Percentiles rank a stretch among this genome's conserved stretches.
phyloP scores from a whole-genome alignment of 2,888 invertebrate species.

The Aproaerema taeniolella region DNA sequence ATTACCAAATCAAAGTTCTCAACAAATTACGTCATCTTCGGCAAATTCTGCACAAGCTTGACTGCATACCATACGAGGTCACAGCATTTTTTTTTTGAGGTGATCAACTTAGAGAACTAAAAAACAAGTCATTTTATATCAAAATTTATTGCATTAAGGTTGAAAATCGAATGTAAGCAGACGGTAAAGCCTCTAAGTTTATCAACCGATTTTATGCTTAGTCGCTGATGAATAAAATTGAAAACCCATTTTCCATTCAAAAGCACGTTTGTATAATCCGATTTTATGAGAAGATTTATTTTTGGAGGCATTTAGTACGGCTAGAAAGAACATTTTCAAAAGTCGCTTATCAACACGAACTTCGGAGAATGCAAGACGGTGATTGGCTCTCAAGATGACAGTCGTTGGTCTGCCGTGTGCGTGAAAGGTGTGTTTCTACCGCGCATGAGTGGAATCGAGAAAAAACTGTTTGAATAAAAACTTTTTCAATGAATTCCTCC shows the following conservation, averaged over 20 bases:
- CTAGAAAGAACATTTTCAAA: slow-evolving; percentile 42
- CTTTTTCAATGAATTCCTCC: slow-evolving; percentile 23
- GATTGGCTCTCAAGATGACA: slow-evolving; percentile 40
- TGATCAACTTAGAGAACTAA: slow-evolving; percentile 57
- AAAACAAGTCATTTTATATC: background rate
- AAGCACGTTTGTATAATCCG: too few relatives aligned
- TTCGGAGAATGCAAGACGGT: slow-evolving; percentile 54
- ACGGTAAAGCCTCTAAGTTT: too few relatives aligned
- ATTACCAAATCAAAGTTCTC: too few relatives aligned
- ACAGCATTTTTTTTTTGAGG: slow-evolving; percentile 61
- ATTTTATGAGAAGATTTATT: too few relatives aligned
- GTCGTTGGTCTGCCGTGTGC: slow-evolving; percentile 32
- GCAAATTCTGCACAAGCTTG: slow-evolving; percentile 19
- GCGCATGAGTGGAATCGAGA: slow-evolving; percentile 40
- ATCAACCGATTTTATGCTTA: too few relatives aligned
- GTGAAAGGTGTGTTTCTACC: slow-evolving; percentile 29
- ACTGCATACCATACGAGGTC: slow-evolving; percentile 55
- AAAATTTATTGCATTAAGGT: too few relatives aligned
- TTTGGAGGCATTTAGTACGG: too few relatives aligned
- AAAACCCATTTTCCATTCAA: too few relatives aligned
- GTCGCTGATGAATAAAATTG: too few relatives aligned
- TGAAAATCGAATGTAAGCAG: too few relatives aligned
- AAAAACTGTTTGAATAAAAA: slow-evolving; percentile 33
- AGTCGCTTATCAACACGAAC: slow-evolving; percentile 44
- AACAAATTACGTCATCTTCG: slow-evolving; percentile 21